These are phyloP conservation scores for Tinamus guttatus DNA, from an alignment of 2,113 vertebrate species.

Conservation along the genomic window DNA sequence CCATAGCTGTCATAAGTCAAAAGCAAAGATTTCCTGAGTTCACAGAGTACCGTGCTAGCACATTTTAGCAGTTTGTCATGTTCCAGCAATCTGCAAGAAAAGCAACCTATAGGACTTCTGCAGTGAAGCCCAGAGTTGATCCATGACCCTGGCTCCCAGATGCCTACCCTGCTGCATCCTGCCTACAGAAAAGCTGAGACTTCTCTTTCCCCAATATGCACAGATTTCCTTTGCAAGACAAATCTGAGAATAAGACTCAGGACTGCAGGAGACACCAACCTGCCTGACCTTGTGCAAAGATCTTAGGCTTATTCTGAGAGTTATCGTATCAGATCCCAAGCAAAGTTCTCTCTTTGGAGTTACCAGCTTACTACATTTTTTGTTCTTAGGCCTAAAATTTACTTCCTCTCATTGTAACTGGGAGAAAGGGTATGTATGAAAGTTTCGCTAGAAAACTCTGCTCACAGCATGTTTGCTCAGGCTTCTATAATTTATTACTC, in stretches of 20 bases:
- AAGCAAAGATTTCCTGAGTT: neutral
- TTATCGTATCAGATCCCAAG: neutral
- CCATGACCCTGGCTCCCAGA: neutral
- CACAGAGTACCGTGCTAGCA: neutral
- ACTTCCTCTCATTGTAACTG: neutral
- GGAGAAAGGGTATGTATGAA: neutral
- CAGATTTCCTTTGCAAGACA: neutral
- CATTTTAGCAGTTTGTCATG: neutral
- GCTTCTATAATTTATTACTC: neutral
- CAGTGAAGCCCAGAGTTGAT: neutral
- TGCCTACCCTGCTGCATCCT: neutral
- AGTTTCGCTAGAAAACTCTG: neutral
- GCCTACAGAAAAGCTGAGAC: neutral
- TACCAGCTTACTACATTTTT: neutral
- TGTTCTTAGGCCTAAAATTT: neutral
- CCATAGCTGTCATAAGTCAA: neutral
- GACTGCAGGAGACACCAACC: rapidly evolving
- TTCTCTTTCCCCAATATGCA: neutral
- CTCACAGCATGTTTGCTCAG: neutral
- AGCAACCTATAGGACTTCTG: neutral
- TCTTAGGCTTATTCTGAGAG: neutral
- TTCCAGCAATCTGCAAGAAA: neutral
- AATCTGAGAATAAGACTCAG: neutral
- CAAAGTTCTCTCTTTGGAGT: neutral
- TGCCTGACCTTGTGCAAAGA: neutral